Conservation (phyloP, 2,888 invertebrate species). For the Phytoseiulus persimilis region DNA sequence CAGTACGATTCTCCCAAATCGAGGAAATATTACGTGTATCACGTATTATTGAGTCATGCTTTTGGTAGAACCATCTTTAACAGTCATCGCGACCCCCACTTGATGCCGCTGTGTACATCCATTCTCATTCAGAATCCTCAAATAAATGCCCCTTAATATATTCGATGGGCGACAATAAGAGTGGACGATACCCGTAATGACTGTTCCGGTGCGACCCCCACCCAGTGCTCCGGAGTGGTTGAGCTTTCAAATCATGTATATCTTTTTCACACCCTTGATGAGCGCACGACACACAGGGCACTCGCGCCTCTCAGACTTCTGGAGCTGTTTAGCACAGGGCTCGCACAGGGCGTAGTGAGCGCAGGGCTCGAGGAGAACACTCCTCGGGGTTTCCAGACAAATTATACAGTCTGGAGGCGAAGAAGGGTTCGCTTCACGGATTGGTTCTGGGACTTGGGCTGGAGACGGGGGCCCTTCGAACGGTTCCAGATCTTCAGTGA, state of each 20-base stretch:
- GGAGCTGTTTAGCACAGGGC: not conserved
- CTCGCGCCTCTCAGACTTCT: not conserved
- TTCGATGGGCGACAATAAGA: too few species aligned
- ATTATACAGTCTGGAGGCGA: not conserved
- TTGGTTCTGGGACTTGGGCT: not conserved
- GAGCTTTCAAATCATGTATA: constrained; percentile 13
- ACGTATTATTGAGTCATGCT: too few species aligned
- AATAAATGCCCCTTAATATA: too few species aligned
- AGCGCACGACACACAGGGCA: constrained; percentile 10
- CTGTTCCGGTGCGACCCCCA: too few species aligned
- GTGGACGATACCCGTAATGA: too few species aligned
- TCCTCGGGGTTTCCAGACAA: constrained; percentile 6
- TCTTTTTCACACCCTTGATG: constrained; percentile 8
- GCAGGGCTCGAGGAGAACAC: constrained; percentile 14
- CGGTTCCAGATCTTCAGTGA: not conserved
- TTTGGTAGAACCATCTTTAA: too few species aligned
- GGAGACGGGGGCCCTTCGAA: not conserved
- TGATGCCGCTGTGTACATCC: too few species aligned
- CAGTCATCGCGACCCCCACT: too few species aligned
- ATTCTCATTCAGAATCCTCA: too few species aligned
- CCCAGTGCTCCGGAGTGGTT: too few species aligned
- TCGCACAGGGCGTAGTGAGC: constrained; percentile 1
- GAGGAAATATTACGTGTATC: too few species aligned
- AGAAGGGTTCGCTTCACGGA: not conserved
- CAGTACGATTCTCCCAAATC: too few species aligned